A percentile compares a stretch with the other conserved stretches of the same genome.
Evolutionary conservation across 2,113 vertebrate species (phyloP).

Genomic region (Gallinago undulata): DNA sequence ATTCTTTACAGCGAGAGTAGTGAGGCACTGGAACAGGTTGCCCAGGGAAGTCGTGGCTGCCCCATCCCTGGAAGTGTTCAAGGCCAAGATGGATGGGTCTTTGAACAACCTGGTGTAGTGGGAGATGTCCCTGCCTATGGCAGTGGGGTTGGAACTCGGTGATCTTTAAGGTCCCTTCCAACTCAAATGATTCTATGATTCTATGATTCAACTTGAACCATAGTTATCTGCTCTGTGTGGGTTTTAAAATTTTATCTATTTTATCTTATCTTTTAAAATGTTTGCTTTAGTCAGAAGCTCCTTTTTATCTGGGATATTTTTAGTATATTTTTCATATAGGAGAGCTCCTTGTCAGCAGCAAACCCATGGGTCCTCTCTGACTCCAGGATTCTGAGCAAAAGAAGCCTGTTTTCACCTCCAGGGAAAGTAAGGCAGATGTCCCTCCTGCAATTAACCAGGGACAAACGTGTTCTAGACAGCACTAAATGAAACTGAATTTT

Average conservation of each 20-base stretch:
- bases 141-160: too few relatives aligned
- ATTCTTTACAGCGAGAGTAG: too few relatives aligned
- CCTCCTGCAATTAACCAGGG: neutral
- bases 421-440: neutral
- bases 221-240: neutral
- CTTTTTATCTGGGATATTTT: neutral
- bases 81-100: too few relatives aligned
- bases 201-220: neutral
- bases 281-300: neutral
- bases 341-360: neutral
- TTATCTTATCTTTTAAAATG: neutral
- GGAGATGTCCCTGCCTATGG: too few relatives aligned
- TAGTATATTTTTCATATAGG: neutral
- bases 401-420: accelerated
- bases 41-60: too few relatives aligned
- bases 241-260: too few relatives aligned
- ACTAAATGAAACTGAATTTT: neutral
- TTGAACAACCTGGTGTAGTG: too few relatives aligned
- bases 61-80: too few relatives aligned
- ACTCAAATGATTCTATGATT: neutral
- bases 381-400: neutral
- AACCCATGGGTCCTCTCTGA: neutral
- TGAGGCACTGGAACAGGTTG: too few relatives aligned
- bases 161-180: too few relatives aligned
- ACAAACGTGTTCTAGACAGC: neutral